phyloP scores from a whole-genome alignment of 2,113 vertebrate genomes.

The Muntiacus reevesi region DNA sequence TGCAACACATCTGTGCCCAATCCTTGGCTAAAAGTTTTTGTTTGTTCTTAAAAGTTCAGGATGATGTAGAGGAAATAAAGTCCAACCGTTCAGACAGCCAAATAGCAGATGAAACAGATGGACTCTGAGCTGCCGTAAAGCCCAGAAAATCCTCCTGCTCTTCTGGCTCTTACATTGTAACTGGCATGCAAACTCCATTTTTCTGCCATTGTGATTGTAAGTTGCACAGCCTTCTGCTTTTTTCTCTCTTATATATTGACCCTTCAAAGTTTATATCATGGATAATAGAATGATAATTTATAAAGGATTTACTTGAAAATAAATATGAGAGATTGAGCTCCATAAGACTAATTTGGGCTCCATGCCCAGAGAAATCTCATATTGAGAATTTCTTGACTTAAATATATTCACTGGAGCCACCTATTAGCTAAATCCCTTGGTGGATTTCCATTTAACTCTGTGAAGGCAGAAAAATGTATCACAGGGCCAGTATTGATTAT shows the following conservation, averaged over 20 bases:
- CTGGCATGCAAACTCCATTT: not conserved
- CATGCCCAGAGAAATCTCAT: not conserved
- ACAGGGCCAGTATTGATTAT: not conserved
- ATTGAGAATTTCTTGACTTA: slow-evolving; percentile 6
- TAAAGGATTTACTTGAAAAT: slow-evolving; percentile 30
- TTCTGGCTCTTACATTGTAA: not conserved
- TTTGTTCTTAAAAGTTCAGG: slow-evolving; percentile 40
- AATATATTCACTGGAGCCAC: not conserved
- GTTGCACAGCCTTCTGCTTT: not conserved
- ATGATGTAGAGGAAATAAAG: slow-evolving; percentile 47
- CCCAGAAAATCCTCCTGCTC: slow-evolving; percentile 21
- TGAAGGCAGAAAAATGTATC: not conserved
- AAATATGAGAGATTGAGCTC: not conserved
- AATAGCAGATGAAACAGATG: slow-evolving; percentile 29
- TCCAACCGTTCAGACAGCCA: slow-evolving; percentile 26
- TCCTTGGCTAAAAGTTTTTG: not conserved
- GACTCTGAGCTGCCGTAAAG: slow-evolving; percentile 42
- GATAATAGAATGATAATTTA: slow-evolving; percentile 32
- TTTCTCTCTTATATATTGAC: slow-evolving; percentile 7
- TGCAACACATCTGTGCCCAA: not conserved
- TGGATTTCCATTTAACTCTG: not conserved
- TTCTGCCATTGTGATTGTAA: not conserved
- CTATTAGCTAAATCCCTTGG: not conserved
- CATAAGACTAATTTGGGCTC: slow-evolving; percentile 15
- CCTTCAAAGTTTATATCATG: not conserved